Base-by-base conservation (phyloP, 2,797 vertebrate genomes). In the Nasua narica region DNA sequence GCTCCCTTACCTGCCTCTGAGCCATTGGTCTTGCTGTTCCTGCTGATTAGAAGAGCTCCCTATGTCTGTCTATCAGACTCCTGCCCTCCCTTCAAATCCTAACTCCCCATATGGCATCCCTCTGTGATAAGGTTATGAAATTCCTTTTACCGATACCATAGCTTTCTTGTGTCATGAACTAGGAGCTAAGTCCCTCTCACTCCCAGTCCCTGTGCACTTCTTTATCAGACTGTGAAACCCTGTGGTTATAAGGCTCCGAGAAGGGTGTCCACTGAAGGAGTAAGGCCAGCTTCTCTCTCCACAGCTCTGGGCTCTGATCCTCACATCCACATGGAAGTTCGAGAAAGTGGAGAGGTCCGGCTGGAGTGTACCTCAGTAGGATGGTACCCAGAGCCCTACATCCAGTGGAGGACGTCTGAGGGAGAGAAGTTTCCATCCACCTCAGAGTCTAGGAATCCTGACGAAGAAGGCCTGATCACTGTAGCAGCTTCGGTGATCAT, bases 331-430 rank as follows among this genome's bases (percentile, higher is more conserved):
- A 58, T 98, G 87, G 84, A 96, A 90, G 70, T 95, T 78, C 79
- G 96, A 79, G 94, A 93, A 4, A 96, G n/a, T 4, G 92, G 90
- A 40, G 92, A 93, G 50, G 90, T 97, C 54, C 21, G 2, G 32
- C 87, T 98, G 74, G 77, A 97, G 32, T 98, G 98, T 29, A 93
- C 69, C 23, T 98, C 97, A 1, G 35, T 5, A 0, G 97, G 98
- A 2, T 98, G 98, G 98, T 98, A 97, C 62, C 98, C 98, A 48
- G 94, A 97, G 52, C 98, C 98, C 27, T 90, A 67, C 62, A 65
- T 98, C 50, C 93, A 95, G 37, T 98, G 98, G 98, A 96, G 77
- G 94, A 89, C 95, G 43, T 14, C 43, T 43, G 37, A 4, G 2
- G 97, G 96, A 79, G 94, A 95, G 27, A 62, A 3, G 19, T 52